A percentile compares a stretch with the other conserved stretches of the same genome.
Evolutionary conservation across 2,888 invertebrate genomes (phyloP).

Genomic region (Dendrolimus houi): DNA sequence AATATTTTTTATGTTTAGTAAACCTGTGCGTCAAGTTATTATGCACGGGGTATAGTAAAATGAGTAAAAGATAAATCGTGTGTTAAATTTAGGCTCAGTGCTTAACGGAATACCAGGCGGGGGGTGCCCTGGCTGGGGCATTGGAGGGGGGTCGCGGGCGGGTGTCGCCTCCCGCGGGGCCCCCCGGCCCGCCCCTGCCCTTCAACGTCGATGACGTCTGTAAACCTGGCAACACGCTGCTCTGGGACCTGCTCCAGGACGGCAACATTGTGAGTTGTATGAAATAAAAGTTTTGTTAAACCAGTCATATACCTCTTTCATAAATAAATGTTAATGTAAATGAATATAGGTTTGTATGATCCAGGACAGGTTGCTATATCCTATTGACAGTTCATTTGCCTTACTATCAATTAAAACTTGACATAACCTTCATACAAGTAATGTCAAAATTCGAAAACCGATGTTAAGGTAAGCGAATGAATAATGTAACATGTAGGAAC

Average conservation of each 20-base stretch:
- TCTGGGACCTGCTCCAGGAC: slow-evolving; percentile 96
- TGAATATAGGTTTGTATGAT: too few relatives aligned
- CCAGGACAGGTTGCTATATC: too few relatives aligned
- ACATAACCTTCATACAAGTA: too few relatives aligned
- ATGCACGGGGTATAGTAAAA: too few relatives aligned
- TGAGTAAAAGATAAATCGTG: too few relatives aligned
- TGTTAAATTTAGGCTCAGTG: slow-evolving; percentile 42
- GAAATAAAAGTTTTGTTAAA: slow-evolving; percentile 5
- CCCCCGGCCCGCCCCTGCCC: slow-evolving; percentile 39
- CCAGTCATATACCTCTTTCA: background rate
- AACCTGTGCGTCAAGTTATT: too few relatives aligned
- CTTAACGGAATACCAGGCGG: slow-evolving; percentile 41
- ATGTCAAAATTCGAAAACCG: too few relatives aligned
- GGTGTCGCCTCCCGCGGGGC: slow-evolving; percentile 12
- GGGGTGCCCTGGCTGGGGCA: slow-evolving; percentile 9
- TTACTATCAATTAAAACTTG: too few relatives aligned
- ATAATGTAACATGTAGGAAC: too few relatives aligned
- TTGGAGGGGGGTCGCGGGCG: slow-evolving; percentile 25
- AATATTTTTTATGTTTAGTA: too few relatives aligned
- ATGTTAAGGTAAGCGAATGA: too few relatives aligned
- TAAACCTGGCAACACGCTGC: slow-evolving; percentile 91
- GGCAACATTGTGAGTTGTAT: slow-evolving; percentile 85
- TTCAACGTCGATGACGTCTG: slow-evolving; percentile 86
- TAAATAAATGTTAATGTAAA: background rate
- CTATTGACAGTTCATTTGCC: too few relatives aligned